Evolutionary conservation across 1,140 invertebrate species (phyloP), one percentile per base, ranked within the genome.

Genomic region (Zaprionus camerounensis): DNA sequence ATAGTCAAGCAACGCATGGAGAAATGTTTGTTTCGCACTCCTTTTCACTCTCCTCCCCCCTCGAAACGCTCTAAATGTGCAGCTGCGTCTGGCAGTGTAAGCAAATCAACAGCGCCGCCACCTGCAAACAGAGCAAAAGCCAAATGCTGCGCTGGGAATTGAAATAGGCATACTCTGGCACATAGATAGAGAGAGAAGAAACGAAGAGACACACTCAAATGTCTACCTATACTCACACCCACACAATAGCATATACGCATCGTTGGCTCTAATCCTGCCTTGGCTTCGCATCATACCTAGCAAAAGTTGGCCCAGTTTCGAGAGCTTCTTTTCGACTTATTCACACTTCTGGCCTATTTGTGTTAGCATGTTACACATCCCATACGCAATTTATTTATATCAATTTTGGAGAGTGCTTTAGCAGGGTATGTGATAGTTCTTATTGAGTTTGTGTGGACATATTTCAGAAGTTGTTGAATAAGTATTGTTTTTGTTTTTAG

Each of bases 21-120:
- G 41, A 59, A 72, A 73, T 64, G 65, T 68, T 73, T 69, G 62
- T 41, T 71, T 51, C 41, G 51, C 70, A 71, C 58, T n/a, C 34
- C 49, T 7, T 55, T 28, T 17, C 9, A 34, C n/a, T 28, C 51
- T 13, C 17, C 6, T 2, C 24, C 5, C 31, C 15, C 0, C n/a
- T 15, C 1, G 9, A 5, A 2, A 15, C 22, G 38, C 53, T 77
- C 80, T 71, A 86, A 82, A 82, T 82, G 71, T 82, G 86, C 74
- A 79, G 72, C 70, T 88, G 81, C 67, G 76, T 76, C 79, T 86
- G 82, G 82, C 73, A 78, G 61, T 73, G 74, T 88, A 87, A 78
- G 84, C 83, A 87, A 87, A 87, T 87, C 85, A 88, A 88, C 71
- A 80, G n/a, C 41, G 68, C 76, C 71, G 68, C 75, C 74, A 76